Percentiles rank a stretch among this genome's conserved stretches.
Conservation (phyloP, 2,113 vertebrate genomes). For the Periophthalmodon schlosseri region DNA sequence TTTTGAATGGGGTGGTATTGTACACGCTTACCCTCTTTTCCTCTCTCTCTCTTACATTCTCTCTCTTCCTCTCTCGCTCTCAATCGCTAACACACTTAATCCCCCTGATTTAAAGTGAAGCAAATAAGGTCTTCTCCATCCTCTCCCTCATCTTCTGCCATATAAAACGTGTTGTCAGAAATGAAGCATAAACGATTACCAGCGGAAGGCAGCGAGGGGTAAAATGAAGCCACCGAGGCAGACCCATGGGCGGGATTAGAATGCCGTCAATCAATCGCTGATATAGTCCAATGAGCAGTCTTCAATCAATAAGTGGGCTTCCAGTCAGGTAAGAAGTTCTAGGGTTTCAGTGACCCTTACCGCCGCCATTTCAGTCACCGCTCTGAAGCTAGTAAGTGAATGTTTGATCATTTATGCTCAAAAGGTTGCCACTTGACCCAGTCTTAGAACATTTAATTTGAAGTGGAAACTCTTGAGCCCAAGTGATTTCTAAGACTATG, state of each 20-base stretch:
- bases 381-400: constrained; percentile 22
- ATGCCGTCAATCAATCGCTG: constrained; percentile 72
- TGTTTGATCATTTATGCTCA: constrained; percentile 43
- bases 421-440: not conserved
- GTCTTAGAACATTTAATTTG: constrained; percentile 13
- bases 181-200: constrained; percentile 74
- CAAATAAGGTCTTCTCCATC: constrained; percentile 57
- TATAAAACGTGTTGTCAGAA: constrained; percentile 67
- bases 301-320: constrained; percentile 66
- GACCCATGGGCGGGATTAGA: constrained; percentile 67
- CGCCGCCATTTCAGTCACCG: constrained; percentile 31
- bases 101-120: constrained; percentile 70
- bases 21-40: not conserved
- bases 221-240: constrained; percentile 70
- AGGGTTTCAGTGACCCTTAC: constrained; percentile 52
- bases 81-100: constrained; percentile 67
- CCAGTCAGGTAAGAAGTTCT: constrained; percentile 63
- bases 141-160: constrained; percentile 57
- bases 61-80: constrained; percentile 38
- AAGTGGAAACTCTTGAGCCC: constrained; percentile 11
- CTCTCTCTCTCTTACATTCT: constrained; percentile 20
- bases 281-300: constrained; percentile 68
- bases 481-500: not conserved
- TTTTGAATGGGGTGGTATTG: constrained; percentile 57
- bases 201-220: constrained; percentile 59